Percentiles rank a stretch among this genome's conserved stretches.
These are phyloP conservation scores for Clitarchus hookeri DNA, from an alignment of 2,888 invertebrate species.

Conservation along the genomic window DNA sequence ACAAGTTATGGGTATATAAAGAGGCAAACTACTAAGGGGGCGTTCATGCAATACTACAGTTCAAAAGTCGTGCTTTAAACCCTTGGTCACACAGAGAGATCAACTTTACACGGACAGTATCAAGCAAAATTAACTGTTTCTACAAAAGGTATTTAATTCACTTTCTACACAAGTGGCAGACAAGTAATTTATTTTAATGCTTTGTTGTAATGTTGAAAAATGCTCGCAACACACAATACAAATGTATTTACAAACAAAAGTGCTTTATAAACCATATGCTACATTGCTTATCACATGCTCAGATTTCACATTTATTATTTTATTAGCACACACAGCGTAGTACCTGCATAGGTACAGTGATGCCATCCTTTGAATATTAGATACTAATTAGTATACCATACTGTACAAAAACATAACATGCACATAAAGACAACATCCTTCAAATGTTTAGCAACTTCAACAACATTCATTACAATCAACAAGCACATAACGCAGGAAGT, in stretches of 20 bases:
- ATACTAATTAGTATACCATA: neutral
- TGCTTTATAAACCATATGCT: neutral
- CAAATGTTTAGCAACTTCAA: neutral
- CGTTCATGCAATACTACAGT: too few relatives aligned
- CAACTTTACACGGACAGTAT: too few relatives aligned
- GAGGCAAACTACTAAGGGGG: too few relatives aligned
- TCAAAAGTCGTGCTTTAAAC: too few relatives aligned
- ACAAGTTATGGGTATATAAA: too few relatives aligned
- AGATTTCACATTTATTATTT: neutral
- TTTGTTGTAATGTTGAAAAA: neutral
- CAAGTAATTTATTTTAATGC: neutral
- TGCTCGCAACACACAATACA: neutral
- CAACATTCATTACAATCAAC: neutral
- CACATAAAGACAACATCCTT: neutral
- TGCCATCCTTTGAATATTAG: neutral
- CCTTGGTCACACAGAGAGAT: too few relatives aligned
- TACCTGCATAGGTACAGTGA: neutral
- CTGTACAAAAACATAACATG: neutral
- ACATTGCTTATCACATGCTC: neutral
- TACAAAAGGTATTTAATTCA: too few relatives aligned
- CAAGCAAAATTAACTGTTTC: too few relatives aligned
- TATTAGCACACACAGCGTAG: neutral
- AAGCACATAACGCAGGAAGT: neutral
- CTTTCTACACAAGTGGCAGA: too few relatives aligned
- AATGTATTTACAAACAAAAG: neutral